Evolutionary conservation across 53 echinoderm and acorn worm species (phyloP), one percentile per base, ranked within the genome.

Genomic region (Holothuria leucospilota): DNA sequence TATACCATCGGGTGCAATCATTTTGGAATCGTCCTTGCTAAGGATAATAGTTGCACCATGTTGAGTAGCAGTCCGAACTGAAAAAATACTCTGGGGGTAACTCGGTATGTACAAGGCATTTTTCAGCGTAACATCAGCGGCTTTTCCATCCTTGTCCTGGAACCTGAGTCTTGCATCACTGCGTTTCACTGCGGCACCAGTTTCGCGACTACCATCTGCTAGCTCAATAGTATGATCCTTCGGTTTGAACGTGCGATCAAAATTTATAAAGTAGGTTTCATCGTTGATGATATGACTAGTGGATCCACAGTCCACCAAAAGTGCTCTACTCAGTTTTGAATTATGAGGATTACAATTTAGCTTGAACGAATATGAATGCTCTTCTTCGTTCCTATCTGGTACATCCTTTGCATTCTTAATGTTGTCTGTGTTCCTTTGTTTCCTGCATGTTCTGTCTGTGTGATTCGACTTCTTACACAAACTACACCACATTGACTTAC

Each of bases 221-320:
- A 87, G n/a, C 60, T 87, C 87, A 16, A 87, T 80, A 26, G 27
- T 27, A 42, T 86, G 87, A 39, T 86, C 71, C 62, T 77, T 56
- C 20, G 87, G 87, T 12, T 78, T 39, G 51, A 88, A 88, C 2
- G 66, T 29, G 10, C 20, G 65, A 49, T 88, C 88, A 82, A 63
- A 88, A 64, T 68, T 81, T 6, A 68, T 62, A 66, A 88, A 81
- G 16, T 51, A 56, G 30, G 62, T 16, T 49, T 68, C 69, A 63
- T 81, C 69, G 14, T 82, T 88, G 20, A 88, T 51, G 51, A 82
- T 88, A 56, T 88, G 88, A 16, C 78, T 25, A 28, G 87, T 87
- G 2, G 78, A 41, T 6, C 88, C 88, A 20, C 81, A 88, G 59
- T 88, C 82, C 51, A 88, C 88, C 67, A 88, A 38, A 26, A 88